Evolutionary conservation across 1,140 invertebrate species (phyloP).

Genomic region (Drosophila bifasciata): DNA sequence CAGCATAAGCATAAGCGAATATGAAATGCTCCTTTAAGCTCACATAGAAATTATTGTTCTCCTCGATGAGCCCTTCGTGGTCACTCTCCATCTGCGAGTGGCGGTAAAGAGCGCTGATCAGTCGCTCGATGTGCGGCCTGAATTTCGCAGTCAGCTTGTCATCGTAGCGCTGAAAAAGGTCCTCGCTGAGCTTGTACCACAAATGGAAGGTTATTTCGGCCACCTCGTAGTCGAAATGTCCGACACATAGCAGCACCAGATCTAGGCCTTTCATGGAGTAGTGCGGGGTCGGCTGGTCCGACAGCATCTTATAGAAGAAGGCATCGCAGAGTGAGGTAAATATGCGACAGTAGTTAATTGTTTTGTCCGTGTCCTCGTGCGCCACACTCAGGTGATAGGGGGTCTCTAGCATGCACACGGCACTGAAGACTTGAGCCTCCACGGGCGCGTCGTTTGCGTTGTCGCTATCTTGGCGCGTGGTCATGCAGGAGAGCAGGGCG

Average conservation of each 20-base stretch:
- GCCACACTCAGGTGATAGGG: conserved; percentile 96
- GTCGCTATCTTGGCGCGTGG: conserved; percentile 86
- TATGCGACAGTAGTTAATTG: conserved; percentile 96
- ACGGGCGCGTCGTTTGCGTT: conserved; percentile 85
- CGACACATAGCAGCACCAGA: conserved; percentile 95
- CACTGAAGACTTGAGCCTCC: conserved; percentile 92
- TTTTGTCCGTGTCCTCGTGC: conserved; percentile 95
- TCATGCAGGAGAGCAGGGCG: conserved; percentile 91
- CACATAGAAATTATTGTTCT: conserved; percentile 91
- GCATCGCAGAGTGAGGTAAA: conserved; percentile 98
- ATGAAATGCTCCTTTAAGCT: conserved; percentile 16
- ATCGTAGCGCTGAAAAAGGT: conserved; percentile 94
- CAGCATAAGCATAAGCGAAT: neutral
- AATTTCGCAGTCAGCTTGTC: conserved; percentile 92
- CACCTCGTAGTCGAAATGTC: conserved; percentile 99
- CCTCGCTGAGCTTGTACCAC: conserved; percentile 98
- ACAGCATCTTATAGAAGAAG: conserved; percentile 93
- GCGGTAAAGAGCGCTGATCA: conserved; percentile 92
- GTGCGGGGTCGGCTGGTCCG: conserved; percentile 86
- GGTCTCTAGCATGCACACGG: conserved; percentile 91
- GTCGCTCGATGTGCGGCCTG: conserved; percentile 94
- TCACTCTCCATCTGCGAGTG: conserved; percentile 97
- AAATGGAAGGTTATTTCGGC: conserved; percentile 98
- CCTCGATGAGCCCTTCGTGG: conserved; percentile 94
- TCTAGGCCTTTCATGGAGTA: conserved; percentile 95